A percentile compares a stretch with the other conserved stretches of the same genome.
These are phyloP conservation scores for Apodemia hepburni DNA, from an alignment of 2,888 invertebrate genomes.

Conservation along the genomic window DNA sequence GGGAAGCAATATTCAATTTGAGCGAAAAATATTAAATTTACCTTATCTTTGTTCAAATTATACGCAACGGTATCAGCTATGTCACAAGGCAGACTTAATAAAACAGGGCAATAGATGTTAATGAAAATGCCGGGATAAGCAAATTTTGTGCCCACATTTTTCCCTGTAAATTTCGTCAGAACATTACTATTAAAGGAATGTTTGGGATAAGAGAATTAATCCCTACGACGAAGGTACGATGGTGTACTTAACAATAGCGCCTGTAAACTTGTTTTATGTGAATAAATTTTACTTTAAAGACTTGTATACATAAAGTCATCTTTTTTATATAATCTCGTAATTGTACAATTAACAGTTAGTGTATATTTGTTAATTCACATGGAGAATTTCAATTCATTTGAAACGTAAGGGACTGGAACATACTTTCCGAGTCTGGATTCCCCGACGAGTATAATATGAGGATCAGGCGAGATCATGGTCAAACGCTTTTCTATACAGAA, in stretches of 20 bases:
- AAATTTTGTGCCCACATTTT: conserved; percentile 48
- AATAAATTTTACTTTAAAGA: neutral
- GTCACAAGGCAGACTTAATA: conserved; percentile 43
- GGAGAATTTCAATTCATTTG: no score
- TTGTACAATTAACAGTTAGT: no score
- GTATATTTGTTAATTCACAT: no score
- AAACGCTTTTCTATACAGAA: no score
- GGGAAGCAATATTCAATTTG: conserved; percentile 48
- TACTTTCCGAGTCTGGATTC: no score
- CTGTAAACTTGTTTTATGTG: neutral
- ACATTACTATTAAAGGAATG: conserved; percentile 63
- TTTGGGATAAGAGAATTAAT: conserved; percentile 32
- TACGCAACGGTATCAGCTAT: conserved; percentile 27
- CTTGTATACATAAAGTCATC: neutral
- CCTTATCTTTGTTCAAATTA: conserved; percentile 40
- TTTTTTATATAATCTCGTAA: no score
- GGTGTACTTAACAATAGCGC: neutral
- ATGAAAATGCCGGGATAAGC: conserved; percentile 58
- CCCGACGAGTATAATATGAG: no score
- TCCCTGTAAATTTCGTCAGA: conserved; percentile 40
- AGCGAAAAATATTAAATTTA: conserved; percentile 53
- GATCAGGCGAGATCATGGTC: no score
- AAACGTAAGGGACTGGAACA: no score
- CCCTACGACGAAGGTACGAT: neutral
- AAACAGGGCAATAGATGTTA: conserved; percentile 55